phyloP scores from a whole-genome alignment of 2,888 invertebrate species.

The Galerucella pusilla region DNA sequence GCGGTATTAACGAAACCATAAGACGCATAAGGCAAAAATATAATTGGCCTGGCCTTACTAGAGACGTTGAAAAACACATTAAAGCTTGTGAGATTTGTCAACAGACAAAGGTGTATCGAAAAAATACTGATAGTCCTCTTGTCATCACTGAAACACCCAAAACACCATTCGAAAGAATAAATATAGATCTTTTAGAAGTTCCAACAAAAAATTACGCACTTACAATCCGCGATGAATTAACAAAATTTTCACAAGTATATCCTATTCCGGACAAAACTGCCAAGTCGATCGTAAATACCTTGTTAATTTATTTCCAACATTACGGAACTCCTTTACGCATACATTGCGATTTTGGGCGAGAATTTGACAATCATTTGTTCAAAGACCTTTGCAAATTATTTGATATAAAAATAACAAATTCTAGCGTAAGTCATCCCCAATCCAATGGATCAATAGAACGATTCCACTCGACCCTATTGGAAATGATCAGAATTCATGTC shows the following conservation, averaged over 20 bases:
- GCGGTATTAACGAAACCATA: too few species aligned
- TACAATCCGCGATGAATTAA: slow-evolving; percentile 22
- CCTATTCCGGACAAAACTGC: slow-evolving; percentile 10
- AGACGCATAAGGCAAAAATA: too few species aligned
- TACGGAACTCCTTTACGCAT: too few species aligned
- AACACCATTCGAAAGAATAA: slow-evolving; percentile 25
- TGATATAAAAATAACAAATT: slow-evolving; percentile 23
- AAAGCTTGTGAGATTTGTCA: neutral
- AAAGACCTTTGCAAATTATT: slow-evolving; percentile 17
- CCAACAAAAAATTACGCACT: slow-evolving; percentile 23
- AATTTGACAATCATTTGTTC: neutral
- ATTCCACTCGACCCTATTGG: too few species aligned
- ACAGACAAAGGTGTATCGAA: neutral
- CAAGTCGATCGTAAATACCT: too few species aligned
- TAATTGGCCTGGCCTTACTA: neutral
- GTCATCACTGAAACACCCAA: slow-evolving; percentile 22
- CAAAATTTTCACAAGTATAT: slow-evolving; percentile 24
- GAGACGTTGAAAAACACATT: neutral
- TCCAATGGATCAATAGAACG: slow-evolving; percentile 17
- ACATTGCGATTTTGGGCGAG: too few species aligned
- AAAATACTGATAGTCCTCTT: neutral
- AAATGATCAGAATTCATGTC: slow-evolving; percentile 32
- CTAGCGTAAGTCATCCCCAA: slow-evolving; percentile 8
- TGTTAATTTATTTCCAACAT: too few species aligned
- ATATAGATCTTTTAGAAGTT: slow-evolving; percentile 14